A percentile compares a stretch with the other conserved stretches of the same genome.
Evolutionary conservation across 1,140 invertebrate species (phyloP).

Genomic region (Bombus polaris): DNA sequence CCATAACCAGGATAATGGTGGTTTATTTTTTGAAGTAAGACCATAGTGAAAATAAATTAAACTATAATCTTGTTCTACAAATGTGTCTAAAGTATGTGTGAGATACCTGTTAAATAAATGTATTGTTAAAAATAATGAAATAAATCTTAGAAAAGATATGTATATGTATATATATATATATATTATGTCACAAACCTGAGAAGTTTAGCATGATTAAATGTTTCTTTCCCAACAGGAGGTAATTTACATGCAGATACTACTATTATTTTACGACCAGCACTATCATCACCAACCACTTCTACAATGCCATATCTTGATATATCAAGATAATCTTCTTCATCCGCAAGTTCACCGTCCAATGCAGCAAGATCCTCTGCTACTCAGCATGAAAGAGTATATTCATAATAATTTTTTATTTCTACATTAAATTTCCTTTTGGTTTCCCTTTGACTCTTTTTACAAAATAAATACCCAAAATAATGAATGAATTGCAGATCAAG

Average conservation of each 20-base stretch:
- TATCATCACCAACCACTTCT: conserved; percentile 96
- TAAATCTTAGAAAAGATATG: neutral
- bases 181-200: conserved; percentile 85
- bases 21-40: conserved; percentile 98
- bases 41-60: conserved; percentile 99
- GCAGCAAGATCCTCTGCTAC: conserved; percentile 79
- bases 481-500: conserved; percentile 5
- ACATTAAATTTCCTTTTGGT: neutral
- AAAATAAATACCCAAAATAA: conserved; percentile 10
- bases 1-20: conserved; percentile 96
- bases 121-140: conserved; percentile 44
- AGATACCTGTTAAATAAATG: conserved; percentile 89
- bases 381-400: conserved; percentile 46
- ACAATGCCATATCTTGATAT: conserved; percentile 93
- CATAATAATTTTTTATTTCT: conserved; percentile 6
- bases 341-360: conserved; percentile 81
- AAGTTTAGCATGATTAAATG: conserved; percentile 91
- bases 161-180: too few species aligned
- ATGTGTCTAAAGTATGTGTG: conserved; percentile 97
- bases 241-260: conserved; percentile 97
- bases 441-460: conserved; percentile 15
- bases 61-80: conserved; percentile 99
- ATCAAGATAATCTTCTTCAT: conserved; percentile 87
- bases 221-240: conserved; percentile 90
- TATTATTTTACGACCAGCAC: conserved; percentile 95